A percentile compares a stretch with the other conserved stretches of the same genome.
These are phyloP conservation scores for Myodes glareolus DNA, from an alignment of 2,113 vertebrate species.

Conservation along the genomic window DNA sequence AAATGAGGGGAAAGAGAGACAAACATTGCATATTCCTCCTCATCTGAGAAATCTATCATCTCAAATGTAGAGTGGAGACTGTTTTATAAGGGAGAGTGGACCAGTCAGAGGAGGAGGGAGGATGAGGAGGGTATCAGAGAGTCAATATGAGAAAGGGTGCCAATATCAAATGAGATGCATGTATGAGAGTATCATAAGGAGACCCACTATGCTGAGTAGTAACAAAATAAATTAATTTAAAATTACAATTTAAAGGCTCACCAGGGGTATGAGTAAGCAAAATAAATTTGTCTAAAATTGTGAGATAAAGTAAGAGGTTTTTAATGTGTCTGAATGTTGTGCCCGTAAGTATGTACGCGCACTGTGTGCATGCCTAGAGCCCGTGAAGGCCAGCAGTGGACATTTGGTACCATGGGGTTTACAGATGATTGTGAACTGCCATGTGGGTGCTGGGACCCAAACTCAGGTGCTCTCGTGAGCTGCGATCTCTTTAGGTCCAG, in stretches of 20 bases:
- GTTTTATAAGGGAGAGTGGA: not conserved
- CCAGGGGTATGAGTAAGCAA: not conserved
- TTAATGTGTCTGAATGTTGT: not conserved
- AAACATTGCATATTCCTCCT: not conserved
- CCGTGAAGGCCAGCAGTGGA: not conserved
- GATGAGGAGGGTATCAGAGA: too few relatives aligned
- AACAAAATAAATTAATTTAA: not conserved
- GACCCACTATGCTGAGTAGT: not conserved
- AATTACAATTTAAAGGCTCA: not conserved
- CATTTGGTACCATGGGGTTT: not conserved
- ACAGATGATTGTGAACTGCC: not conserved
- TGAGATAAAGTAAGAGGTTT: not conserved
- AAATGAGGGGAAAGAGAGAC: not conserved
- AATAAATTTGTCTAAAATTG: not conserved
- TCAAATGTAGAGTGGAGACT: not conserved
- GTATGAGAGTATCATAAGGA: not conserved
- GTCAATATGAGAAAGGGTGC: not conserved
- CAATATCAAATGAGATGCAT: not conserved
- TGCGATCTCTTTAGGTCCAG: not conserved
- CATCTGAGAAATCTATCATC: not conserved
- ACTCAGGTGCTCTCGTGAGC: not conserved
- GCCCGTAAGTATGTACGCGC: not conserved
- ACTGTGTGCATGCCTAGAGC: not conserved
- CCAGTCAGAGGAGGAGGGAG: not conserved
- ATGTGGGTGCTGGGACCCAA: not conserved